Percentiles rank a stretch among this genome's conserved stretches.
These are phyloP conservation scores for Lasioglossum lativentre DNA, from an alignment of 2,888 invertebrate genomes.

Conservation along the genomic window DNA sequence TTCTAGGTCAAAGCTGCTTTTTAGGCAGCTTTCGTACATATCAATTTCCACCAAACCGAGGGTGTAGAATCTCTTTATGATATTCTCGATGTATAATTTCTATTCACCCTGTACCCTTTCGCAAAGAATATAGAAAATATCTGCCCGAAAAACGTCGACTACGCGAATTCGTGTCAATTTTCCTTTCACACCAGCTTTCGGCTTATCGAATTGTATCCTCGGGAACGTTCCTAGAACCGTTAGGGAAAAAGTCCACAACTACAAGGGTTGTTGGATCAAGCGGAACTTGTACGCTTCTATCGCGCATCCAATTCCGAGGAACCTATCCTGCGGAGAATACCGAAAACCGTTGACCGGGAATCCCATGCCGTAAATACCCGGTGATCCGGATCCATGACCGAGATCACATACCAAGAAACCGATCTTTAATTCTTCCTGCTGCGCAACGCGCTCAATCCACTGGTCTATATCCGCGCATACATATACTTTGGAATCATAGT, in stretches of 20 bases:
- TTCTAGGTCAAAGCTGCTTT: too few relatives aligned
- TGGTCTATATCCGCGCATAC: too few relatives aligned
- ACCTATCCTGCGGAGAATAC: constrained; percentile 50
- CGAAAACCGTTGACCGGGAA: constrained; percentile 55
- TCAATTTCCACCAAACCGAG: too few relatives aligned
- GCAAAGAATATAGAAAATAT: background rate
- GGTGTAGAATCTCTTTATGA: too few relatives aligned
- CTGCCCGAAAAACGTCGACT: background rate
- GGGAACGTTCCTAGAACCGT: constrained; percentile 33
- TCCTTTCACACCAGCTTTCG: constrained; percentile 14
- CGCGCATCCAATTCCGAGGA: constrained; percentile 55
- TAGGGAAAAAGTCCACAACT: constrained; percentile 29
- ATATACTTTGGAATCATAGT: background rate
- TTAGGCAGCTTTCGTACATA: too few relatives aligned
- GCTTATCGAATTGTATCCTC: constrained; percentile 38
- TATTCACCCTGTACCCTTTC: background rate
- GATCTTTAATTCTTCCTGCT: constrained; percentile 61
- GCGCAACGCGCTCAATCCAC: background rate
- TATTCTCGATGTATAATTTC: too few relatives aligned
- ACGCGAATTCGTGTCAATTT: constrained; percentile 24
- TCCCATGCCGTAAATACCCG: constrained; percentile 59
- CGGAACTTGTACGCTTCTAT: constrained; percentile 33
- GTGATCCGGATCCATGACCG: constrained; percentile 57
- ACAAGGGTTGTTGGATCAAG: constrained; percentile 13
- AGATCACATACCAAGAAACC: constrained; percentile 32